phyloP scores from a whole-genome alignment of 37 sponge, comb jelly and placozoan species.

The Amphimedon queenslandica region DNA sequence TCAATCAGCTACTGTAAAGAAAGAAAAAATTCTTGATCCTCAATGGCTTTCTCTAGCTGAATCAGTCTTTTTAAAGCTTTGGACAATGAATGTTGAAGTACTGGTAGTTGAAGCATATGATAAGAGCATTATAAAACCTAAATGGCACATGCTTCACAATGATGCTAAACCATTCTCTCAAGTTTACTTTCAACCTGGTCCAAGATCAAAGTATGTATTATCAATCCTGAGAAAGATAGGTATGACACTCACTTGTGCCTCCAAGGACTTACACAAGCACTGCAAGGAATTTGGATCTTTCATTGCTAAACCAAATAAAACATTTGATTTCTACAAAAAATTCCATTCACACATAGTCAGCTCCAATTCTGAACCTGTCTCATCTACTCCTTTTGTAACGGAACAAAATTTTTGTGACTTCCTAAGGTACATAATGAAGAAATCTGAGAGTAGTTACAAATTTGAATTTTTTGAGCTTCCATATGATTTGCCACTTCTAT shows the following conservation, averaged over 20 bases:
- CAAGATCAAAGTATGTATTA: background rate
- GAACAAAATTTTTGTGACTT: slow-evolving; percentile 12
- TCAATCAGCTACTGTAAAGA: too few species aligned
- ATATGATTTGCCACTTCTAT: slow-evolving; percentile 5
- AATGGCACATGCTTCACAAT: background rate
- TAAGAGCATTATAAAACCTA: background rate
- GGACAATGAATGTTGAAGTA: background rate
- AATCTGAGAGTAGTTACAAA: background rate
- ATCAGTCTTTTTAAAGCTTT: background rate
- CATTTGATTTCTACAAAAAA: background rate
- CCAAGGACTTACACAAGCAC: background rate
- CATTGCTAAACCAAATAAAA: background rate
- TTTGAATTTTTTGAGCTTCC: background rate
- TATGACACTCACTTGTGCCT: background rate
- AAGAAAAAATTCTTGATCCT: too few species aligned
- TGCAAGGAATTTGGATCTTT: background rate
- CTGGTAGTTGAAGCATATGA: background rate
- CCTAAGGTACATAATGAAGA: background rate
- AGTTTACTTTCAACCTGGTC: background rate
- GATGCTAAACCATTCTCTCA: background rate
- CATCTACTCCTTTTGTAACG: slow-evolving; percentile 1
- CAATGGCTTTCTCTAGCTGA: background rate
- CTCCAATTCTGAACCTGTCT: background rate
- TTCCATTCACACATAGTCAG: background rate
- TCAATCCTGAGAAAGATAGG: too few species aligned